These are phyloP conservation scores for Parotocinclus haroldoi DNA, from an alignment of 2,797 vertebrate species.

Conservation along the genomic window DNA sequence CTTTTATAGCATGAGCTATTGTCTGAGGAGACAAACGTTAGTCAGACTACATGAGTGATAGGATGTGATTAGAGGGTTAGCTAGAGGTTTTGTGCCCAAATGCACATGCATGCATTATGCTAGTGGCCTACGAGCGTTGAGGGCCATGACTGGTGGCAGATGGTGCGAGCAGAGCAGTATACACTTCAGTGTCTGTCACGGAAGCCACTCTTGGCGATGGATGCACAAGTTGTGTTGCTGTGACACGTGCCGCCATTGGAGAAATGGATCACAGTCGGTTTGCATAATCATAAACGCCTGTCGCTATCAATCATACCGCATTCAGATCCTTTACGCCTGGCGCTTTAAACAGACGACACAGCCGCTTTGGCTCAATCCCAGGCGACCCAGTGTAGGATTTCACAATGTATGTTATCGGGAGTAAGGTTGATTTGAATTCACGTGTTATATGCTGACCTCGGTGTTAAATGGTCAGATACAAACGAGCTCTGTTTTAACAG, in stretches of 20 bases:
- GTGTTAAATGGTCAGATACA: no score
- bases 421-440: no score
- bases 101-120: not conserved
- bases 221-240: constrained; percentile 42
- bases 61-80: constrained; percentile 23
- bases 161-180: constrained; percentile 35
- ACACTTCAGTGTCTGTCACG: constrained; percentile 45
- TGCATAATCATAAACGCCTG: constrained; percentile 60
- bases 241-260: constrained; percentile 43
- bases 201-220: constrained; percentile 51
- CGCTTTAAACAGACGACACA: constrained; percentile 5
- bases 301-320: constrained; percentile 45
- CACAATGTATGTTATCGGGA: no score
- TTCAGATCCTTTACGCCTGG: constrained; percentile 28
- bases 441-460: no score
- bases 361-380: no score
- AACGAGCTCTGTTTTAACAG: no score
- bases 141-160: constrained; percentile 47
- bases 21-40: constrained; percentile 4
- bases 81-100: not conserved
- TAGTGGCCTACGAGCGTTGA: constrained; percentile 2
- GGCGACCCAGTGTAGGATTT: no score
- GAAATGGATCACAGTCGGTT: constrained; percentile 53
- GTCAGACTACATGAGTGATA: constrained; percentile 6
- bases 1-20: not conserved